Evolutionary conservation across 2,797 vertebrate genomes (phyloP).

Genomic region (Hyperoplus lanceolatus): DNA sequence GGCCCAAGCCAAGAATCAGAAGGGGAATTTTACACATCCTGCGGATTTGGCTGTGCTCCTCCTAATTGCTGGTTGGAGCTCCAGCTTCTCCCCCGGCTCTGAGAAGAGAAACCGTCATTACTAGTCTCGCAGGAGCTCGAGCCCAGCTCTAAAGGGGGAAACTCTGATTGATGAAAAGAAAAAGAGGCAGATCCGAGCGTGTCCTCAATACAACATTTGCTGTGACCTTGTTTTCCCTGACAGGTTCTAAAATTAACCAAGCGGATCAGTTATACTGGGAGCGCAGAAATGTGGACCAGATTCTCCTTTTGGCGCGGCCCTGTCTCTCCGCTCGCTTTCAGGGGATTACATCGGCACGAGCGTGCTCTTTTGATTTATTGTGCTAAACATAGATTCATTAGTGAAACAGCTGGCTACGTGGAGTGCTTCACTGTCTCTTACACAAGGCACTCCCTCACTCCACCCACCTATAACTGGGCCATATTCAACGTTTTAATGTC

Average conservation of each 20-base stretch:
- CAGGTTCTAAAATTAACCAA: conserved; percentile 83
- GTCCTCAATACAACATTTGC: conserved; percentile 85
- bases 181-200: conserved; percentile 76
- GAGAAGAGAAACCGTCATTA: conserved; percentile 80
- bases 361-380: conserved; percentile 81
- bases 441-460: conserved; percentile 49
- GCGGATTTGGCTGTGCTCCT: conserved; percentile 77
- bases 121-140: conserved; percentile 73
- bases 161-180: conserved; percentile 84
- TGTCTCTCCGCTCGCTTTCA: conserved; percentile 76
- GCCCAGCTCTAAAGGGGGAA: conserved; percentile 78
- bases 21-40: conserved; percentile 82
- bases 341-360: conserved; percentile 79
- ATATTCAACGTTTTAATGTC: conserved; percentile 50
- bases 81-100: conserved; percentile 67
- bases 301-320: conserved; percentile 79
- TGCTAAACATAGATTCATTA: conserved; percentile 83
- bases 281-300: conserved; percentile 82
- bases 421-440: conserved; percentile 53
- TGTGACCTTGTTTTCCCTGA: conserved; percentile 84
- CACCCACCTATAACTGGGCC: conserved; percentile 40
- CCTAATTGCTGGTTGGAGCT: conserved; percentile 84
- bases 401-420: conserved; percentile 79
- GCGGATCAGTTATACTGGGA: conserved; percentile 81
- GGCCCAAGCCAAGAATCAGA: conserved; percentile 71